These are phyloP conservation scores for Pantala flavescens DNA, from an alignment of 1,140 invertebrate genomes.

Conservation along the genomic window DNA sequence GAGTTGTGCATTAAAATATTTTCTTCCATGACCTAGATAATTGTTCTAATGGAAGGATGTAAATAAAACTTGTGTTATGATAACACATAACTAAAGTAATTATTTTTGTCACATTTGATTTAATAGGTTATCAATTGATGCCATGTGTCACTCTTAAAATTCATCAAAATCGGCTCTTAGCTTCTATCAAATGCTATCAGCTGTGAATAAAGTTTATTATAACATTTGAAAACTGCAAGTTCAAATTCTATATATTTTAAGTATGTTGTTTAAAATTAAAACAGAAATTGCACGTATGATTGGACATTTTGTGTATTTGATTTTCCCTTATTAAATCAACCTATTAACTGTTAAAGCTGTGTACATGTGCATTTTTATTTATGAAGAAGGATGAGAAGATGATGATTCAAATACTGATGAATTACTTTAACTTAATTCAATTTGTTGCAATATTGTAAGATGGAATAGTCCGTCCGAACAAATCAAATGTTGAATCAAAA, in stretches of 20 bases:
- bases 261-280: neutral
- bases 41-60: neutral
- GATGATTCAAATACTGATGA: no score
- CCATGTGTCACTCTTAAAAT: neutral
- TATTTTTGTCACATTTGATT: constrained; percentile 10
- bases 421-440: no score
- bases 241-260: neutral
- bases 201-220: neutral
- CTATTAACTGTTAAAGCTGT: neutral
- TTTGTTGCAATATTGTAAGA: no score
- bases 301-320: constrained; percentile 6
- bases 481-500: no score
- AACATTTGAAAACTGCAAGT: neutral
- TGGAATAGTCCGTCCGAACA: no score
- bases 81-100: constrained; percentile 11
- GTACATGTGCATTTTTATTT: neutral
- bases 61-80: constrained; percentile 10
- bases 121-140: neutral
- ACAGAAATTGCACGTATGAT: neutral
- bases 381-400: no score
- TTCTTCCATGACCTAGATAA: neutral
- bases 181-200: neutral
- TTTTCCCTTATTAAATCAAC: neutral
- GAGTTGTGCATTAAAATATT: neutral
- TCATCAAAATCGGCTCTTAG: neutral